Base-by-base conservation (phyloP, 2,797 vertebrate genomes). In the Serranus cabrilla region DNA sequence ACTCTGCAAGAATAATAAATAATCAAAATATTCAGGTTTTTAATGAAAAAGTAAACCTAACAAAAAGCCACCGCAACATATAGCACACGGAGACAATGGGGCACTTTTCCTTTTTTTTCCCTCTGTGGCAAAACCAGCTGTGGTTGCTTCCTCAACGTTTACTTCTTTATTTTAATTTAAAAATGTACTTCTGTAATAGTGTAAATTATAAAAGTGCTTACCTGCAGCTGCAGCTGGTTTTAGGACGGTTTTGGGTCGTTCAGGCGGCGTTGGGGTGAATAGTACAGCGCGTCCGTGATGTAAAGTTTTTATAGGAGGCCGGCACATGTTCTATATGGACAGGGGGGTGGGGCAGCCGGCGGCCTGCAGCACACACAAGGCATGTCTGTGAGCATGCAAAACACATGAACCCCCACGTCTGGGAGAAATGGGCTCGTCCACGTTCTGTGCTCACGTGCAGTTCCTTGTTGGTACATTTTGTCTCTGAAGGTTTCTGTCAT, bases 291-390 rank as follows among this genome's bases (percentile, higher is more conserved):
- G 89, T 81, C 34, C 84, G 49, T 14, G 21, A 50, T 65, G 55
- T 56, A 62, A 45, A 73, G 59, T 55, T 64, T 88, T 83, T 93
- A 92, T 92, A 92, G 37, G 79, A 85, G 68, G 68, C 67, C 42
- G 57, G 57, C 54, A 39, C 77, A 60, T 72, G 56, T 42, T 70
- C 46, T 65, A 63, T 89, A 82, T 17, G 72, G 34, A 18, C 7
- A 9, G 17, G 83, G 84, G 84, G 92, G 92, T 25, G 91, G 76
- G 84, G 82, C 89, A 49, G 55, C 1, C 7, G 0, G 5, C 46
- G 45, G 16, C 60, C 69, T 7, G 31, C 45, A 34, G 52, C 71
- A 42, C 59, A 43, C 52, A 64, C 58, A 37, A 58, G 3, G 52
- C 74, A 73, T 63, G 67, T 17, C 8, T 4, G 6, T 20, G 46